Base-by-base conservation (phyloP, 1,140 invertebrate genomes). In the Philopotamus ludificatus region DNA sequence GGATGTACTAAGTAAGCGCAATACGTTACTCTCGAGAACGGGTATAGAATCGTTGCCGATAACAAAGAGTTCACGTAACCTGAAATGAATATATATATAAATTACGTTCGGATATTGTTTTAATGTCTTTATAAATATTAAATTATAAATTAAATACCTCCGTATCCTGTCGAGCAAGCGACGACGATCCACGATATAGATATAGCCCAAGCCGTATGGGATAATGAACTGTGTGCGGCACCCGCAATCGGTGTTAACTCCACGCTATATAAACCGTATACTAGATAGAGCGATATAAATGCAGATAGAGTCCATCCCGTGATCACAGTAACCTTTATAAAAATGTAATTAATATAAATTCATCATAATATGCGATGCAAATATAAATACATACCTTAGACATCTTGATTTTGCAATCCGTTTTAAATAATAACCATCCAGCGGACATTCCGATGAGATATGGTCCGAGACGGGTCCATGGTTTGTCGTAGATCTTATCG, bases 401-500 rank as follows among this genome's bases (percentile, higher is more conserved):
- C 85, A 92, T 87, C 55, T 84, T 83, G 34, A 92, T 85, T 75
- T 87, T 89, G 73, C 89, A 89, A 74, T 92, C 87, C 57, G 87
- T 92, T 74, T 91, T 90, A 73, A 91, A 93, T 9, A 93, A 77
- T 41, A 90, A 83, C 85, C 90, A 93, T 0, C 91, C 91, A 9
- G 88, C 85, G n/a, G 83, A 80, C 89, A 93, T 92, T 69, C 91
- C 91, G 15, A 93, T 86, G 0, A 93, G 76, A 73, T 93, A 93
- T 0, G 91, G 91, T 0, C 91, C 90, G 8, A 92, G 74, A 44
- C 91, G 77, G 0, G 91, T 93, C 89, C 90, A 93, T 8, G 91
- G 91, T 76, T 93, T 93, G 76, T 92, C 91, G 72, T 93, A 93
- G 71, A 93, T 91, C 79, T 92, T 91, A 74, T 93, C 91, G 74